Evolutionary conservation across 2,888 invertebrate genomes (phyloP).

Genomic region (Parapristionchus giblindavisi): DNA sequence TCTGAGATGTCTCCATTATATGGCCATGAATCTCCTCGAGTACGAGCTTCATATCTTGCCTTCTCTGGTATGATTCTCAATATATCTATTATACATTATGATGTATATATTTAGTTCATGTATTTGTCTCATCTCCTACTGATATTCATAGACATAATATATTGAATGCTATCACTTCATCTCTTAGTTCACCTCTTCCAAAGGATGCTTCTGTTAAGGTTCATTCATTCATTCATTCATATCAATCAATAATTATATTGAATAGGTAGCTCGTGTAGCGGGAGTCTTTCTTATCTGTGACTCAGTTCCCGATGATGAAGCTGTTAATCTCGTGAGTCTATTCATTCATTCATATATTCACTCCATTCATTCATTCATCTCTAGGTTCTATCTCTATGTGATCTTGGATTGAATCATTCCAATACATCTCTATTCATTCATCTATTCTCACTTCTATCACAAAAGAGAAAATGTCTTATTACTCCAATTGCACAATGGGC

Average conservation of each 20-base stretch:
- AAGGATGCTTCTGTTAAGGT: background rate
- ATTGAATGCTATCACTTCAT: slow-evolving; percentile 14
- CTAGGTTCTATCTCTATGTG: slow-evolving; percentile 20
- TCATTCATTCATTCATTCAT: background rate
- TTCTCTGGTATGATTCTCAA: slow-evolving; percentile 21
- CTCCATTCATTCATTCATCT: background rate
- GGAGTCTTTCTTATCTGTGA: slow-evolving; percentile 16
- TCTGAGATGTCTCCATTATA: slow-evolving; percentile 37
- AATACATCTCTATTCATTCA: slow-evolving; percentile 23
- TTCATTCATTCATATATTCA: background rate
- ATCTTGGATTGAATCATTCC: background rate
- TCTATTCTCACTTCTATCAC: slow-evolving; percentile 30
- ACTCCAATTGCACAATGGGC: slow-evolving; percentile 33
- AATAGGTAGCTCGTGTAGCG: slow-evolving; percentile 10
- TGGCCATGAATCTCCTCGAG: slow-evolving; percentile 2
- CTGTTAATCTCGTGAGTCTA: slow-evolving; percentile 9
- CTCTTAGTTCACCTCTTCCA: background rate
- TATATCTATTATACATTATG: background rate
- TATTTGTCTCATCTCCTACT: slow-evolving; percentile 23
- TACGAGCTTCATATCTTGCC: slow-evolving; percentile 14
- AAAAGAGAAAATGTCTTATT: slow-evolving; percentile 8
- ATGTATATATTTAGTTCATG: background rate
- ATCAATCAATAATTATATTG: background rate
- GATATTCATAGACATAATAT: slow-evolving; percentile 33
- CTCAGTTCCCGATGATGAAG: slow-evolving; percentile 28